phyloP scores from a whole-genome alignment of 2,797 vertebrate species.

The Eospalax fontanierii region DNA sequence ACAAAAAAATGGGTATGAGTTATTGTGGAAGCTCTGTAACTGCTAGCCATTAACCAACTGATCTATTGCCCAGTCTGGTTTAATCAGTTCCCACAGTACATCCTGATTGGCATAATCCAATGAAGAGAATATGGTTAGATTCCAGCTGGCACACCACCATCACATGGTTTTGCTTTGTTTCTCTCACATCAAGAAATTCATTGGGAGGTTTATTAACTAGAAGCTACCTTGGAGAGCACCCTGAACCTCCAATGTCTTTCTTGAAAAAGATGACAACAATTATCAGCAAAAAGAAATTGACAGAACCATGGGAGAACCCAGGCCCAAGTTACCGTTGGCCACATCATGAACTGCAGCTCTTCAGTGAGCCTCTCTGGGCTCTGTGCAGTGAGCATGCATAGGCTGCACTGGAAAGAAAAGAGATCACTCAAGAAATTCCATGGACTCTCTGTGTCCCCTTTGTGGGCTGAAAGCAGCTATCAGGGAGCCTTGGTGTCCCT shows the following conservation, averaged over 20 bases:
- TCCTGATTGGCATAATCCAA: not conserved
- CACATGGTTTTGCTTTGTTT: not conserved
- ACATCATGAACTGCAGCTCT: not conserved
- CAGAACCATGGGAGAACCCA: not conserved
- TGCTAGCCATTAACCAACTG: not conserved
- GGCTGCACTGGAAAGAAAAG: not conserved
- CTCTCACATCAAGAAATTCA: not conserved
- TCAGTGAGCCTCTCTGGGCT: not conserved
- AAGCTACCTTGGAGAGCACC: not conserved
- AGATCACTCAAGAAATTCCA: slow-evolving; percentile 54
- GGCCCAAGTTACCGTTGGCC: not conserved
- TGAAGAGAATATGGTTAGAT: not conserved
- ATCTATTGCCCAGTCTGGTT: not conserved
- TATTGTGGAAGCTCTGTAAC: not conserved
- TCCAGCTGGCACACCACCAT: not conserved
- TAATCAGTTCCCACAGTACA: not conserved
- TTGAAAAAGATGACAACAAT: slow-evolving; percentile 36
- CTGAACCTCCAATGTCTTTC: not conserved
- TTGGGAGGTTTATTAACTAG: not conserved
- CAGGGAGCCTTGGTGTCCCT: slow-evolving; percentile 4
- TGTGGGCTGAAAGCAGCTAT: slow-evolving; percentile 71
- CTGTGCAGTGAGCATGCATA: not conserved
- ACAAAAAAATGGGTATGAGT: not conserved
- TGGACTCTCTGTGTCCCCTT: slow-evolving; percentile 13
- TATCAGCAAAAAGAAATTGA: slow-evolving; percentile 4